Conservation (phyloP, 2,797 vertebrate genomes). For the Aulostomus chinensis region DNA sequence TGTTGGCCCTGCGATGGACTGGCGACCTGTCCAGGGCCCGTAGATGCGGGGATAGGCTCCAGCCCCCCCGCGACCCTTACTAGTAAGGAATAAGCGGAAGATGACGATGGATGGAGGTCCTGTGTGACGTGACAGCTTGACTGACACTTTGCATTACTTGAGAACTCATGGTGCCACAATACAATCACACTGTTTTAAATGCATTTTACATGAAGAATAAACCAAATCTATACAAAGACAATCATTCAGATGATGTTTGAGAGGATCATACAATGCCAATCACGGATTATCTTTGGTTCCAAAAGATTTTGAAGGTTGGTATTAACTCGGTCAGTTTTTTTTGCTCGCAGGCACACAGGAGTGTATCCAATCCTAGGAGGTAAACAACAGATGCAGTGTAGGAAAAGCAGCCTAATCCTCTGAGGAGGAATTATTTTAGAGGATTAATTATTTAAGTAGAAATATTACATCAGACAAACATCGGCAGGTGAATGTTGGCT, state of each 20-base stretch:
- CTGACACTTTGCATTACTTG: too few species aligned
- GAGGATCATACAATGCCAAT: constrained; percentile 43
- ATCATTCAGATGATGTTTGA: constrained; percentile 23
- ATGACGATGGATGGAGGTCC: too few species aligned
- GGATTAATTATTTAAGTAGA: constrained; percentile 47
- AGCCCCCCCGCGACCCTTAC: too few species aligned
- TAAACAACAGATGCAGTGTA: constrained; percentile 36
- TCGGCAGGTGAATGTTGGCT: too few species aligned
- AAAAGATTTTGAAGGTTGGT: constrained; percentile 22
- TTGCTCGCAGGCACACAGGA: constrained; percentile 18
- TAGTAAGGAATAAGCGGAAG: too few species aligned
- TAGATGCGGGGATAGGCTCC: too few species aligned
- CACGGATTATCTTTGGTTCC: constrained; percentile 54
- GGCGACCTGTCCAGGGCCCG: too few species aligned
- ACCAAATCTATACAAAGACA: constrained; percentile 23
- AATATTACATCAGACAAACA: too few species aligned
- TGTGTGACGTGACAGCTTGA: too few species aligned
- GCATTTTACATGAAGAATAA: constrained; percentile 37
- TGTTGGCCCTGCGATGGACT: too few species aligned
- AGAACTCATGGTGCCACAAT: too few species aligned
- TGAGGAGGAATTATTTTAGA: constrained; percentile 27
- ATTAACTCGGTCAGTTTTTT: constrained; percentile 8
- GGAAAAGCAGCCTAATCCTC: constrained; percentile 52
- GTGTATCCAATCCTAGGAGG: constrained; percentile 35
- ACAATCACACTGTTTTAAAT: constrained; percentile 6